These are phyloP conservation scores for Typhlomys cinereus DNA, from an alignment of 2,113 vertebrate genomes.

Conservation along the genomic window DNA sequence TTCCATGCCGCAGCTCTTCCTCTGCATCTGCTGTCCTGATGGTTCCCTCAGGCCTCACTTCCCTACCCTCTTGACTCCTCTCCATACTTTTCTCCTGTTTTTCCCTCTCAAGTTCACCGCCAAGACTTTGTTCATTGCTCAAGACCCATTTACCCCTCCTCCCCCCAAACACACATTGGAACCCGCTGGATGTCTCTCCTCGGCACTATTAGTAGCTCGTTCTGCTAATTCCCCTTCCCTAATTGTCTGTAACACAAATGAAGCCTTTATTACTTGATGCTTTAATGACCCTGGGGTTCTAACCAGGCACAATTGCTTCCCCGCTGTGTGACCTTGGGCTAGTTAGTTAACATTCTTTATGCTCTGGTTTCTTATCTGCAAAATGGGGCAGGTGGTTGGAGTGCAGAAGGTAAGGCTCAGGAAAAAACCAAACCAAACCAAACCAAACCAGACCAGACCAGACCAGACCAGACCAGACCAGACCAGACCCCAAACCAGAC, in stretches of 20 bases:
- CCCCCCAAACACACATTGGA: background rate
- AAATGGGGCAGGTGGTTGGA: background rate
- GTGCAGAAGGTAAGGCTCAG: background rate
- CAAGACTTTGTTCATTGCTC: background rate
- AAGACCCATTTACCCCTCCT: background rate
- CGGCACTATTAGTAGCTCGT: background rate
- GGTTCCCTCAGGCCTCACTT: background rate
- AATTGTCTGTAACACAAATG: slow-evolving; percentile 69
- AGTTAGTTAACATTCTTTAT: slow-evolving; percentile 63
- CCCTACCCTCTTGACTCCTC: background rate
- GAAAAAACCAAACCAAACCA: no score
- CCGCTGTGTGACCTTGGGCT: slow-evolving; percentile 67
- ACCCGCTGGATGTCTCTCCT: background rate
- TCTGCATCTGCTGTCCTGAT: background rate
- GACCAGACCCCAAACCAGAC: no score
- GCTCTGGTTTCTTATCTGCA: slow-evolving; percentile 61
- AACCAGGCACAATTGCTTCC: slow-evolving; percentile 55
- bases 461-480: no score
- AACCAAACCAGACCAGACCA: no score
- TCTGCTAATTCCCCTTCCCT: slow-evolving; percentile 50
- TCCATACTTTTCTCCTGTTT: background rate
- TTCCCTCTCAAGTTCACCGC: background rate
- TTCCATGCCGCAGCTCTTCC: no score
- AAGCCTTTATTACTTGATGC: slow-evolving; percentile 62
- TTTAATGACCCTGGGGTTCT: slow-evolving; percentile 69